Percentiles rank a stretch among this genome's conserved stretches.
phyloP scores from a whole-genome alignment of 2,113 vertebrate genomes.

The Oreochromis tanganicae region DNA sequence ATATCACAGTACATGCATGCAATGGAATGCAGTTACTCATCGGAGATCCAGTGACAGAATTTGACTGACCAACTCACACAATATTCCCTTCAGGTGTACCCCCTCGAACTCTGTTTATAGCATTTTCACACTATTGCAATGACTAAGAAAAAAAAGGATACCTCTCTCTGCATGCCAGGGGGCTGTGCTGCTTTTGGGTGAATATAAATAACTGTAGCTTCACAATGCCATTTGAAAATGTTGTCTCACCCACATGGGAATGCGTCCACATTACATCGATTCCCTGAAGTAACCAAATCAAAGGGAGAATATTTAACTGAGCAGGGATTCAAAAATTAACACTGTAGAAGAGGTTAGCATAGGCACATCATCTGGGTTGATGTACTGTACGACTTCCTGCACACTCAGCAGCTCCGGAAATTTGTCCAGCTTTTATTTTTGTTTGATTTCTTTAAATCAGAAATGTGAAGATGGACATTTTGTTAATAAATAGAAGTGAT shows the following conservation, averaged over 20 bases:
- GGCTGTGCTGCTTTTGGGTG: conserved; percentile 66
- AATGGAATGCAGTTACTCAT: conserved; percentile 64
- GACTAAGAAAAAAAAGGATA: conserved; percentile 53
- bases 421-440: conserved; percentile 33
- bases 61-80: conserved; percentile 23
- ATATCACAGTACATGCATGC: conserved; percentile 73
- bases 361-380: conserved; percentile 50
- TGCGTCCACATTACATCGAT: conserved; percentile 27
- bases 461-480: conserved; percentile 61
- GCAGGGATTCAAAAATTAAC: conserved; percentile 53
- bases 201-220: conserved; percentile 67
- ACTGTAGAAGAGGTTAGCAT: conserved; percentile 58
- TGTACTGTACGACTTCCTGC: conserved; percentile 45
- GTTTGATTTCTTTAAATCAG: conserved; percentile 41
- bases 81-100: conserved; percentile 58
- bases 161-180: conserved; percentile 70
- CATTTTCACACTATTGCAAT: conserved; percentile 71
- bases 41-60: conserved; percentile 39
- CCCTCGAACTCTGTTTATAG: conserved; percentile 52
- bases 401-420: conserved; percentile 43
- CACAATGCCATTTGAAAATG: conserved; percentile 60
- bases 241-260: conserved; percentile 38
- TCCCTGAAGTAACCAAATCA: conserved; percentile 33
- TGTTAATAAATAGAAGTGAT: conserved; percentile 25
- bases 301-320: conserved; percentile 36